Base-by-base conservation (phyloP, 2,113 vertebrate genomes). In the Zosterops lateralis region DNA sequence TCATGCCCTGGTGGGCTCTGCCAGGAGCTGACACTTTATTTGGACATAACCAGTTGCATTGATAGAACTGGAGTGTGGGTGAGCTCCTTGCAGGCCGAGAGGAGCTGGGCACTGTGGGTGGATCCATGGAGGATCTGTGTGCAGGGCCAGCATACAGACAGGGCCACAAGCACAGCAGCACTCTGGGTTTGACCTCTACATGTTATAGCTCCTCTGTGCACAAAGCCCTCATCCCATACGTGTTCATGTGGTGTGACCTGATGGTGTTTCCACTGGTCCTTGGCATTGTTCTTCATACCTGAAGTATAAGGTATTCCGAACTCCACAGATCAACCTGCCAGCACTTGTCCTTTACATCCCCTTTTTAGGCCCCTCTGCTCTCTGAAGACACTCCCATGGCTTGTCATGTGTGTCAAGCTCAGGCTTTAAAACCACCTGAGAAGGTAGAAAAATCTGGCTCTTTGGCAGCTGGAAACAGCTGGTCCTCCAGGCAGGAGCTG, bases 161-260 rank as follows among this genome's bases (percentile, higher is more conserved):
- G 48, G 25, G 17, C 51, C 65, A 47, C 25, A 26, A 60, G 44
- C 53, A 66, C 0, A 0, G 50, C 17, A 28, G 9, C 6, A 26
- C 14, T 14, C 26, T 64, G n/a, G 12, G 29, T 76, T 54, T 73
- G 17, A n/a, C 66, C 50, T 76, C n/a, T 40, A 1, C 2, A 1
- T 34, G 29, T 67, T 60, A 48, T 10, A 79, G 2, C 25, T 32
- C 16, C 54, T 91, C 47, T 26, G 64, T 7, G 28, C 31, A 29
- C 29, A 61, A 47, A 21, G 29, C 36, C 22, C 11, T 80, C 62
- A 56, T 51, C 38, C 62, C 19, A 6, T 24, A 14, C 0, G 0
- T 44, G 44, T 72, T 60, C 20, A 7, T 6, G 7, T 11, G 14
- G 50, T 1, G 0, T 5, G 1, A 42, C 40, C n/a, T 51, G n/a